A percentile compares a stretch with the other conserved stretches of the same genome.
phyloP scores from a whole-genome alignment of 23 tunicate genomes.

The Botrylloides violaceus region DNA sequence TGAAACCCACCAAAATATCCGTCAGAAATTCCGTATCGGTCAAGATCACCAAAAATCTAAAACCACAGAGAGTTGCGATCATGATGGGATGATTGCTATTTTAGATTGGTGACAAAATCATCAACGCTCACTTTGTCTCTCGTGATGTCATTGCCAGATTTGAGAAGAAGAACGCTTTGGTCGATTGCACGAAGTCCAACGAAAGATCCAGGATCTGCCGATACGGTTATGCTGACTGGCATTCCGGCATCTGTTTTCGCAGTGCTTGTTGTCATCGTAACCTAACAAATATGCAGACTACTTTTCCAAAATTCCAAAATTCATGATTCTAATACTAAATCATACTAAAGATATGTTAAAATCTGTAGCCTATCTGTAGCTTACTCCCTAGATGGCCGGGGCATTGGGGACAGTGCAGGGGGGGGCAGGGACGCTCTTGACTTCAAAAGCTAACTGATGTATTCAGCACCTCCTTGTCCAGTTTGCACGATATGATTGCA shows the following conservation, averaged over 20 bases:
- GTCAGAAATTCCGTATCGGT: not conserved
- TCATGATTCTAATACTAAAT: too few species aligned
- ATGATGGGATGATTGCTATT: too few species aligned
- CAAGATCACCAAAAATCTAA: constrained; percentile 1
- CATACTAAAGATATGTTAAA: too few species aligned
- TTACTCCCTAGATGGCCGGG: too few species aligned
- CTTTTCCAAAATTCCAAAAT: too few species aligned
- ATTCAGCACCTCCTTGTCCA: too few species aligned
- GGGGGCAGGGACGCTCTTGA: too few species aligned
- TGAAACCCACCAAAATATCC: not conserved
- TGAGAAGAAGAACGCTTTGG: constrained; percentile 77
- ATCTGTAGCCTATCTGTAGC: too few species aligned
- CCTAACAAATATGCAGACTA: constrained; percentile 7
- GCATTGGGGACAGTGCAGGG: too few species aligned
- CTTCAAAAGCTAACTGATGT: too few species aligned
- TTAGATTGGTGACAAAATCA: too few species aligned
- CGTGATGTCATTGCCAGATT: constrained; percentile 78
- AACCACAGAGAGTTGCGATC: not conserved
- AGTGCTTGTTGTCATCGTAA: constrained; percentile 10
- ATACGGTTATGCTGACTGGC: constrained; percentile 58
- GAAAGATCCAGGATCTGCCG: constrained; percentile 43
- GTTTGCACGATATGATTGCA: too few species aligned
- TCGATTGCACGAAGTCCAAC: constrained; percentile 81
- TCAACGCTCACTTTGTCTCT: constrained; percentile 59
- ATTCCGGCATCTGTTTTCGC: constrained; percentile 58